Evolutionary conservation across 1,140 invertebrate species (phyloP), one percentile per base, ranked within the genome.

Genomic region (Pollicipes pollicipes): DNA sequence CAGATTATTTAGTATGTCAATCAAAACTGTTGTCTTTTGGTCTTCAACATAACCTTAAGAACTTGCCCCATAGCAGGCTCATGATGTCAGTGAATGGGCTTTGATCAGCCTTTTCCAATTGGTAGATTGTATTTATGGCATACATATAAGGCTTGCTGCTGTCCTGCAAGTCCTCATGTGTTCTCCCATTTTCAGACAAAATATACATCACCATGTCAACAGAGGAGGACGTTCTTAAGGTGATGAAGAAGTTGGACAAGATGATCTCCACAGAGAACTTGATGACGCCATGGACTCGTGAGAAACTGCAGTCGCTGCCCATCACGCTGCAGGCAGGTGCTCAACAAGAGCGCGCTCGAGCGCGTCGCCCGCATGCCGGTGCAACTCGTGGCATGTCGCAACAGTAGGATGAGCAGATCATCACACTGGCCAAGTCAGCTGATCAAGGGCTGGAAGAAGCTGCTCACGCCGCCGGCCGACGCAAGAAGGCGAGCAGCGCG

Each of bases 281-380:
- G 89, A 90, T 74, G 88, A 93, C 81, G 93, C 93, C 26, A 78
- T 95, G 74, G 94, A 97, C 77, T 81, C 95, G 68, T 81, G 95
- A 95, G 82, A 83, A 86, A 70, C 82, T 97, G 58, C 88, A 94
- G 81, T 90, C 88, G 64, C 82, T 95, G 70, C 90, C 91, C 66
- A 90, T 97, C 28, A 92, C 92, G 79, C 82, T 98, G 75, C 90
- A 80, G n/a, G n/a, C n/a, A n/a, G 70, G 77, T 82, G 27, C 73
- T 81, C 17, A 70, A 17, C 13, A 97, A 93, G 83, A 99, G n/a
- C n/a, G n/a, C n/a, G n/a, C n/a, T n/a, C n/a, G n/a, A 97, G 16
- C 85, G 95, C 75, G 97, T 99, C 80, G 97, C n/a, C n/a, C n/a
- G 97, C 26, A 96, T 98, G 91, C 97, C 93, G 35, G 94, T 99